A percentile compares a stretch with the other conserved stretches of the same genome.
Evolutionary conservation across 2,797 vertebrate species (phyloP).

Genomic region (Lepus townsendii): DNA sequence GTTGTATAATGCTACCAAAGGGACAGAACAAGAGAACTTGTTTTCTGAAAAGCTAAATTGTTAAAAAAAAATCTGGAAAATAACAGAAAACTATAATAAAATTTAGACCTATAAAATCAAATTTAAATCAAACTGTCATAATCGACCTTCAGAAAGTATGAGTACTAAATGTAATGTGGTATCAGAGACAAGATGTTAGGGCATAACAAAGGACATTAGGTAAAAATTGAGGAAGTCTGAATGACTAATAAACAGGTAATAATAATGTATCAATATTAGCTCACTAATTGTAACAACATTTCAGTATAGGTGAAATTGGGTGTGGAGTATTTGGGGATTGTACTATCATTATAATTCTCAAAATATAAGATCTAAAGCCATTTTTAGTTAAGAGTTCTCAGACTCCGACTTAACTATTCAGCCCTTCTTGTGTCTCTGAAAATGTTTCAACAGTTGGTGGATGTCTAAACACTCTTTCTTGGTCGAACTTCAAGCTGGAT

Average conservation of each 20-base stretch:
- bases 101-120: conserved; percentile 14
- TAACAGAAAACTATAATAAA: not conserved
- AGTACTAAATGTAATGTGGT: not conserved
- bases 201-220: not conserved
- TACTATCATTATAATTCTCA: not conserved
- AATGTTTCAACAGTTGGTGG: no score
- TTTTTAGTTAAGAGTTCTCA: no score
- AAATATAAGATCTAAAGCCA: not conserved
- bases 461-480: no score
- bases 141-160: not conserved
- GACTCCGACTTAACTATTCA: no score
- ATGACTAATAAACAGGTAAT: not conserved
- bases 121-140: not conserved
- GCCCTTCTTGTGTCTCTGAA: no score
- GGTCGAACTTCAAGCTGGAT: no score
- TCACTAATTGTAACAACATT: conserved; percentile 8
- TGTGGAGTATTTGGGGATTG: not conserved
- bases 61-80: conserved; percentile 14
- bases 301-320: not conserved
- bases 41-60: not conserved
- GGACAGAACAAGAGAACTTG: not conserved
- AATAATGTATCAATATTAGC: not conserved
- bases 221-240: not conserved
- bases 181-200: not conserved
- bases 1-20: not conserved